Evolutionary conservation across 2,888 invertebrate genomes (phyloP).

Genomic region (Bugulina stolonifera): DNA sequence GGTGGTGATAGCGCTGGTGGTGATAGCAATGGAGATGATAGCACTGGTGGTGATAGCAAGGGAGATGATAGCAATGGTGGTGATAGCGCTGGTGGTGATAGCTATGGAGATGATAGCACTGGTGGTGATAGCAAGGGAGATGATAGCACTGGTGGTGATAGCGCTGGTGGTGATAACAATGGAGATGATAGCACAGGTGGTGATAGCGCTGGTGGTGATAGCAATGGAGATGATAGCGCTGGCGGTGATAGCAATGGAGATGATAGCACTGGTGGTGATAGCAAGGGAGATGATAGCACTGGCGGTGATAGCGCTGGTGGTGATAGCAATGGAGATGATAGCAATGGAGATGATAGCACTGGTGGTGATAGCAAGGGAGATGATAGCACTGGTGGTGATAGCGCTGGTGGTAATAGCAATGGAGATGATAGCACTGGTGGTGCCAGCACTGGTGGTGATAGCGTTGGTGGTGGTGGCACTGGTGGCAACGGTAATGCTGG

Average conservation of each 20-base stretch:
- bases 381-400: neutral
- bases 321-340: neutral
- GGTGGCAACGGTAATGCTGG: neutral
- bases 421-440: slow-evolving; percentile 3
- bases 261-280: neutral
- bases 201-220: neutral
- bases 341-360: neutral
- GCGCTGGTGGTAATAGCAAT: neutral
- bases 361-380: neutral
- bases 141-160: neutral
- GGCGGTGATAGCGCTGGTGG: neutral
- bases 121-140: neutral
- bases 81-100: slow-evolving; percentile 12
- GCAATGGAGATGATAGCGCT: neutral
- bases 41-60: neutral
- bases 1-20: neutral
- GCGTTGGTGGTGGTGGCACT: neutral
- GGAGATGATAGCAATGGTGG: neutral
- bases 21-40: slow-evolving; percentile 16
- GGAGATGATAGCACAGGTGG: too few relatives aligned
- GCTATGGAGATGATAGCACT: neutral
- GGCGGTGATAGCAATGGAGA: neutral
- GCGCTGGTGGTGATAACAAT: neutral
- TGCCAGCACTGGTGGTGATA: neutral
- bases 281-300: neutral